phyloP scores from a whole-genome alignment of 2,888 invertebrate genomes.

The Apantesis nais region DNA sequence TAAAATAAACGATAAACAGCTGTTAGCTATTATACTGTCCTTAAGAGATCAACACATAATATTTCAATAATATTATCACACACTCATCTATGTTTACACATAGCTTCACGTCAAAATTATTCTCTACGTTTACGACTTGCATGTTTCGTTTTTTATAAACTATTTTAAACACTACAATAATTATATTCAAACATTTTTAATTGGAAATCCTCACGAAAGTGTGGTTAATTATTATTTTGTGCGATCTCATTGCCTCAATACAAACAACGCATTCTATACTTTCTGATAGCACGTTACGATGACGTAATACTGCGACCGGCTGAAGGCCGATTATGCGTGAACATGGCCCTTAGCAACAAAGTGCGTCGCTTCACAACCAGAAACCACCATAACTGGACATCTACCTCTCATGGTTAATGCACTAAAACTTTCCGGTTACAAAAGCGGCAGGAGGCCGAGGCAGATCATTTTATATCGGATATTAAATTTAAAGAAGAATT shows the following conservation, averaged over 20 bases:
- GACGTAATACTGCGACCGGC: constrained; percentile 72
- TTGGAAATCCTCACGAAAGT: constrained; percentile 5
- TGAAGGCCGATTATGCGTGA: constrained; percentile 68
- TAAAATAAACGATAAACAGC: background rate
- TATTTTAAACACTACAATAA: background rate
- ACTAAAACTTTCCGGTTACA: constrained; percentile 11
- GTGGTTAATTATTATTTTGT: constrained; percentile 17
- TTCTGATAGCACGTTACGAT: constrained; percentile 65
- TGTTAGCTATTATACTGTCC: background rate
- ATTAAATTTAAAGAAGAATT: constrained; percentile 31
- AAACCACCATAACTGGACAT: constrained; percentile 39
- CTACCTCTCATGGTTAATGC: constrained; percentile 18
- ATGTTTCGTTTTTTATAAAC: background rate
- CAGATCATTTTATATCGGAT: constrained; percentile 20
- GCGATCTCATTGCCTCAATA: constrained; percentile 28
- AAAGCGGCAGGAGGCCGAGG: constrained; percentile 27
- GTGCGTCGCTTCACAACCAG: constrained; percentile 59
- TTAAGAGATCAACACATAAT: background rate
- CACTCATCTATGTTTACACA: background rate
- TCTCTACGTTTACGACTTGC: background rate
- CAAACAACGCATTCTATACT: constrained; percentile 54
- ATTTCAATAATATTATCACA: background rate
- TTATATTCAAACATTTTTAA: constrained; percentile 1
- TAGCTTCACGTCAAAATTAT: background rate
- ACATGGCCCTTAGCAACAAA: constrained; percentile 72